Percentiles rank a stretch among this genome's conserved stretches.
Evolutionary conservation across 2,113 vertebrate genomes (phyloP).

Genomic region (Misgurnus mizolepis): DNA sequence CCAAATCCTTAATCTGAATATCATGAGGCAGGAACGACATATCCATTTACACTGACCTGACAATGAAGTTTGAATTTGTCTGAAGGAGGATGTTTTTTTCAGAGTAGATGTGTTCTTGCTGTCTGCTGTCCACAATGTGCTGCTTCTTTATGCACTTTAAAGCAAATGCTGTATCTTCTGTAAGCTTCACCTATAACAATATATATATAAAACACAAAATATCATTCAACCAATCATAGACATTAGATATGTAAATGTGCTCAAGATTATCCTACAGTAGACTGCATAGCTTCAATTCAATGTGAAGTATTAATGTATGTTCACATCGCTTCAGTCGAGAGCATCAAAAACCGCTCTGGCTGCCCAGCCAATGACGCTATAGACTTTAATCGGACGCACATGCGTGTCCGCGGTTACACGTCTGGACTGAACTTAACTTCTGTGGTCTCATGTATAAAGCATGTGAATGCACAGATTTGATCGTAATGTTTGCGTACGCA

Average conservation of each 20-base stretch:
- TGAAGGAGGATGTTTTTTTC: conserved; percentile 90
- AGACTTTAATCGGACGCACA: too few relatives aligned
- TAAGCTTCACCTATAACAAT: conserved; percentile 84
- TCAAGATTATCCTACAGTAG: not conserved
- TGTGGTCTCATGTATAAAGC: too few relatives aligned
- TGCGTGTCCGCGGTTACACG: too few relatives aligned
- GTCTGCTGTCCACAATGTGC: conserved; percentile 88
- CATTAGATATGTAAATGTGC: not conserved
- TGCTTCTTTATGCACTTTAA: conserved; percentile 94
- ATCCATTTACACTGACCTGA: conserved; percentile 75
- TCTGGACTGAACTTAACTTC: too few relatives aligned
- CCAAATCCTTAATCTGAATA: too few relatives aligned
- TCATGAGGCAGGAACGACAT: not conserved
- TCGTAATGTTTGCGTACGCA: too few relatives aligned
- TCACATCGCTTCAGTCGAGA: too few relatives aligned
- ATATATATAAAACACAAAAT: not conserved
- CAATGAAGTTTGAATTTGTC: conserved; percentile 82
- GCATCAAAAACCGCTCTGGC: too few relatives aligned
- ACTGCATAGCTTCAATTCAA: not conserved
- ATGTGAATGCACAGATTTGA: too few relatives aligned
- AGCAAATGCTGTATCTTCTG: conserved; percentile 83
- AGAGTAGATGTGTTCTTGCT: conserved; percentile 91
- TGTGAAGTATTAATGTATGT: too few relatives aligned
- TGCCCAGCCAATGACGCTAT: too few relatives aligned
- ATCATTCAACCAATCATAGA: not conserved